Conservation (phyloP, 2,113 vertebrate genomes). For the Brienomyrus longianalis region DNA sequence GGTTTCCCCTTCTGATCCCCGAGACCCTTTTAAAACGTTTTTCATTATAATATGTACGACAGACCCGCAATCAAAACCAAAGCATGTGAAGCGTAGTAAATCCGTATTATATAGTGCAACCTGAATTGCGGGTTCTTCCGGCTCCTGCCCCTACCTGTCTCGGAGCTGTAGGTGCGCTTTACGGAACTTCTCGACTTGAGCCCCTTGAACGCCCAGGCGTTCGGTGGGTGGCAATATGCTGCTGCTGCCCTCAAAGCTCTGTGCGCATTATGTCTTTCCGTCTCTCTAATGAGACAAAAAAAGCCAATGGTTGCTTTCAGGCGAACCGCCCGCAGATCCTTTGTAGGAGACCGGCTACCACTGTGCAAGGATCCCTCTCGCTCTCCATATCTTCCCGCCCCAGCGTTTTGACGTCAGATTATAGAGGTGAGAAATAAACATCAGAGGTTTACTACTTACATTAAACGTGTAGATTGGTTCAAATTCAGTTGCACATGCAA, state of each 20-base stretch:
- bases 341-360: not conserved
- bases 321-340: not conserved
- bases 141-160: constrained; percentile 48
- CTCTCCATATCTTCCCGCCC: not conserved
- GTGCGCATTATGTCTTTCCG: not conserved
- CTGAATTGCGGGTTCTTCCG: constrained; percentile 55
- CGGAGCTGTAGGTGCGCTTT: constrained; percentile 25
- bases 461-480: not conserved
- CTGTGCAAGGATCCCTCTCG: not conserved
- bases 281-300: not conserved
- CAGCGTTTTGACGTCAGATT: constrained; percentile 19
- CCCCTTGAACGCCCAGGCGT: not conserved
- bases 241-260: not conserved
- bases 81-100: not conserved
- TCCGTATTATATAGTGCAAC: constrained; percentile 6
- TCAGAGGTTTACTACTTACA: not conserved
- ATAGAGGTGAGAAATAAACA: not conserved
- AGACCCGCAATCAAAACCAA: not conserved
- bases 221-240: not conserved
- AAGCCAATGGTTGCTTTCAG: not conserved
- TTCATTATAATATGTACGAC: not conserved
- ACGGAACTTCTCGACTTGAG: constrained; percentile 12
- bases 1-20: constrained; percentile 16
- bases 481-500: not conserved
- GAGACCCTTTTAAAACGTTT: not conserved